Percentiles rank a stretch among this genome's conserved stretches.
These are phyloP conservation scores for Volucella inflata DNA, from an alignment of 2,888 invertebrate species.

Conservation along the genomic window DNA sequence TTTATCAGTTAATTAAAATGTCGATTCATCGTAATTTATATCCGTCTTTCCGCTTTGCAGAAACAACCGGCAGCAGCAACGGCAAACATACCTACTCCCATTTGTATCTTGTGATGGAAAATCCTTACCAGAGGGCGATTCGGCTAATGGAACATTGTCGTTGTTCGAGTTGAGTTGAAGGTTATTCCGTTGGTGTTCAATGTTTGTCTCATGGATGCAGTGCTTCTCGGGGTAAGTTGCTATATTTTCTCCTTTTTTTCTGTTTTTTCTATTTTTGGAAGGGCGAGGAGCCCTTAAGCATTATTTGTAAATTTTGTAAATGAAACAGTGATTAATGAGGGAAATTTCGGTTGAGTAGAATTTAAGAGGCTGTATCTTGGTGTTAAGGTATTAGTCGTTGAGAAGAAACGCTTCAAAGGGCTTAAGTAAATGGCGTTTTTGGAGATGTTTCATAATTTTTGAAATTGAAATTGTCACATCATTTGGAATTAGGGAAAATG, in stretches of 20 bases:
- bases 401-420: too few relatives aligned
- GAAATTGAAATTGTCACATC: too few relatives aligned
- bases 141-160: slow-evolving; percentile 38
- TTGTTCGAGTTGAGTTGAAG: background rate
- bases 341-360: background rate
- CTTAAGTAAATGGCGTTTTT: too few relatives aligned
- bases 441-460: too few relatives aligned
- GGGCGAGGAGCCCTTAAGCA: slow-evolving; percentile 12
- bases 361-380: background rate
- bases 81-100: slow-evolving; percentile 4
- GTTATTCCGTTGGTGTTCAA: background rate
- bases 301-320: slow-evolving; percentile 46
- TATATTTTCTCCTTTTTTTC: slow-evolving; percentile 7
- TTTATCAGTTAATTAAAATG: slow-evolving; percentile 71
- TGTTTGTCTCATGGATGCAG: background rate
- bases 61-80: slow-evolving; percentile 7
- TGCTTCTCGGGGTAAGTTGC: background rate
- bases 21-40: slow-evolving; percentile 71
- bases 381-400: too few relatives aligned
- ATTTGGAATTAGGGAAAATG: too few relatives aligned
- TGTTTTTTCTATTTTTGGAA: slow-evolving; percentile 24
- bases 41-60: slow-evolving; percentile 37
- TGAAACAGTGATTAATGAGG: slow-evolving; percentile 45
- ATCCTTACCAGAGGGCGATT: slow-evolving; percentile 51
- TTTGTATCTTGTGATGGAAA: slow-evolving; percentile 36